Base-by-base conservation (phyloP, 2,113 vertebrate species). In the Channa argus region DNA sequence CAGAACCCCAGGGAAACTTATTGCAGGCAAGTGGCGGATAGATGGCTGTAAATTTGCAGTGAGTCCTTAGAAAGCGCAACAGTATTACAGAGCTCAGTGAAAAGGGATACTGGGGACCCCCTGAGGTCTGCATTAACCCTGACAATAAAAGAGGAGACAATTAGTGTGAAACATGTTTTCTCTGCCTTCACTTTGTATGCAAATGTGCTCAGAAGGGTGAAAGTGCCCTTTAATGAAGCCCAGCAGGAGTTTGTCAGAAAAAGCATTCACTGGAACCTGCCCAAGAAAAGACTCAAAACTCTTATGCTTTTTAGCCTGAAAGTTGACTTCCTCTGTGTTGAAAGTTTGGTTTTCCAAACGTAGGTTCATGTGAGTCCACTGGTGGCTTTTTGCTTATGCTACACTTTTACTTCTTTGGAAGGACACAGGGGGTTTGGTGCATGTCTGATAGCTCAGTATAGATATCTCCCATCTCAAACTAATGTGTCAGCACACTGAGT, bases 151-250 rank as follows among this genome's bases (percentile, higher is more conserved):
- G 92, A 92, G 90, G 71, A 90, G 87, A 92, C 91, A 93, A 94
- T 94, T 95, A 93, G 92, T 92, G 88, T 90, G 91, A 93, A 94
- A 92, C 92, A 89, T 92, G 91, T 93, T 94, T 93, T 94, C 86
- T 92, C 91, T 93, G 88, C 80, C 85, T 91, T 92, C 91, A 94
- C 93, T 94, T 94, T 94, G 93, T 94, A 94, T 94, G 94, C 92
- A 94, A 94, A 95, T 94, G 88, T 88, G 78, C 82, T 87, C 86
- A 88, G 88, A 85, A 85, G 92, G 85, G 91, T 90, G 90, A 93
- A 94, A 94, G 92, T 92, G 89, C 77, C 91, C 91, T 93, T 92
- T 93, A 89, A 93, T 77, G 74, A 85, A 83, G 76, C 88, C 80
- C 92, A 90, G 92, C 90, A 80, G 90, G 91, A 88, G 89, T 89